Percentiles rank a stretch among this genome's conserved stretches.
These are phyloP conservation scores for Linepithema humile DNA, from an alignment of 1,140 invertebrate species.

Conservation along the genomic window DNA sequence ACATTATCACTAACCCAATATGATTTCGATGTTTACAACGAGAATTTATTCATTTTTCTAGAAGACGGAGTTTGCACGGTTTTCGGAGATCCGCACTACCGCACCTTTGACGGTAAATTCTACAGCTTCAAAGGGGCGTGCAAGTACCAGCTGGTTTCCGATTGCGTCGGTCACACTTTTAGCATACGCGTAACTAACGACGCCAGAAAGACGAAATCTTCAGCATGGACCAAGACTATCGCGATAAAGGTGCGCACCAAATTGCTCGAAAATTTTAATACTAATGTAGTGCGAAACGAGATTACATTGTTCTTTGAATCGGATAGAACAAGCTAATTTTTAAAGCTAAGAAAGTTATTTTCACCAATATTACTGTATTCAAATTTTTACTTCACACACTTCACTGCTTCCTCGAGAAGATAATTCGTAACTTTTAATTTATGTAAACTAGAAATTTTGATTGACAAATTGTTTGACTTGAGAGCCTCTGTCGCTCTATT, in stretches of 20 bases:
- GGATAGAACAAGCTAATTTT: not conserved
- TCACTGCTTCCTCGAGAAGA: not conserved
- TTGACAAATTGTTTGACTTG: not conserved
- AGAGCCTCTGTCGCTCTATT: not conserved
- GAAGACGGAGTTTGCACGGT: constrained; percentile 95
- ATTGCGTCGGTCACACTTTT: constrained; percentile 92
- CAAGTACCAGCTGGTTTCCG: constrained; percentile 94
- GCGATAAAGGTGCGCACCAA: constrained; percentile 87
- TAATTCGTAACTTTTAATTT: not conserved
- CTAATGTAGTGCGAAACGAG: not conserved
- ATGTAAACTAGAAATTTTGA: not conserved
- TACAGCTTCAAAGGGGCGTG: constrained; percentile 96
- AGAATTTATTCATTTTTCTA: constrained; percentile 69
- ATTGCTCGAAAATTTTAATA: not conserved
- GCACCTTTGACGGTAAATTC: constrained; percentile 96
- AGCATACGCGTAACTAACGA: constrained; percentile 96
- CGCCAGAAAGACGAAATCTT: constrained; percentile 90
- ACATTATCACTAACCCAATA: not conserved
- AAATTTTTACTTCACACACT: not conserved
- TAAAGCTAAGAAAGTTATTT: not conserved
- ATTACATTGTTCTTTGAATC: not conserved
- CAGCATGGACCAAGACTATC: constrained; percentile 95
- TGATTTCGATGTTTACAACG: not conserved
- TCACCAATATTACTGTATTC: not conserved
- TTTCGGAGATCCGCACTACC: constrained; percentile 97